Evolutionary conservation across 1,140 invertebrate genomes (phyloP), one percentile per base, ranked within the genome.

Genomic region (Tribolium madens): DNA sequence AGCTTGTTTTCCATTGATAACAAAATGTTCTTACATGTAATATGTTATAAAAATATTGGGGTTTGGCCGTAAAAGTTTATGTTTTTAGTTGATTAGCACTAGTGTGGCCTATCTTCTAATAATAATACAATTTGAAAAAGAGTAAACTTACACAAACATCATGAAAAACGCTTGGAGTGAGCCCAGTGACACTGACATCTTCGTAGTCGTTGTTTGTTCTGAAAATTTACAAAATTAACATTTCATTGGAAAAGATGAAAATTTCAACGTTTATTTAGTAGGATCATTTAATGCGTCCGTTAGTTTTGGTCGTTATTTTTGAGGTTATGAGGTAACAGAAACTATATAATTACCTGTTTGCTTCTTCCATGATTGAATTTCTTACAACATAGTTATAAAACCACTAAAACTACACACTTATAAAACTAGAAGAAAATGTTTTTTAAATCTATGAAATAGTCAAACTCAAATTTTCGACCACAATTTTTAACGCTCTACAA

Each of bases 21-120:
- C 53, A 64, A 74, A 68, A 77, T 73, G 42, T 77, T 64, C 50
- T 33, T 77, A 68, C 42, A 70, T 47, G 76, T 77, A 46, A 69
- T 60, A 46, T 60, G 18, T 26, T 26, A 9, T 9, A 9, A 15
- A 15, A 15, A 12, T 14, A 13, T 2, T 1, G 2, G 3, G 0
- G 4, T 12, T 7, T 52, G 7, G 2, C 13, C 12, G 0, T 17
- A 50, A 50, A 47, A 7, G 46, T 47, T 50, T 1, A 50, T 50
- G 1, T 13, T 64, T 64, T 64, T 18, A 64, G 57, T 14, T 64
- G 57, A 33, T 64, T 2, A 57, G 52, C 10, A 57, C 15, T 10
- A 57, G 52, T 21, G 18, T 57, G 14, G 52, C 52, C 1, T 57
- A 57, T 10, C 15, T 57, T 7, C 18, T 57, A 3, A 57, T 57